Conservation (phyloP, 1,140 invertebrate species). For the Camponotus pennsylvanicus region DNA sequence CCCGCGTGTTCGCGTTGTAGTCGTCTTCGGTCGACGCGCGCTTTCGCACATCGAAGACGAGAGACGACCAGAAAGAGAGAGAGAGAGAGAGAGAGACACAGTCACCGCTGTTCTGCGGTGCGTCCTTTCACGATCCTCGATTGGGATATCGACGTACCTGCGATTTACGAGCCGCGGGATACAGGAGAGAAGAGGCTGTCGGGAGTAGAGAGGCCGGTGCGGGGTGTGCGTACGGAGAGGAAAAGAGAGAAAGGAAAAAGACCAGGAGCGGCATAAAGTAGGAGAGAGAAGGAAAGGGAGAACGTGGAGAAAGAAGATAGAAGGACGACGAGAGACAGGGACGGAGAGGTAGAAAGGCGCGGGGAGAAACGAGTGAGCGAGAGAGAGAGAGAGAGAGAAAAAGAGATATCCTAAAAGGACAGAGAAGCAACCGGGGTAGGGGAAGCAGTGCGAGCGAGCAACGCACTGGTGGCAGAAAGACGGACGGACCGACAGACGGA, state of each 20-base stretch:
- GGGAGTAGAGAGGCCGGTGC: neutral
- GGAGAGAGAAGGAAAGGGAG: neutral
- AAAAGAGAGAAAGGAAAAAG: neutral
- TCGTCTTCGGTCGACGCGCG: slow-evolving; percentile 15
- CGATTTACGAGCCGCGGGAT: slow-evolving; percentile 23
- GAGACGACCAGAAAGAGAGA: neutral
- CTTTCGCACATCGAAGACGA: slow-evolving; percentile 12
- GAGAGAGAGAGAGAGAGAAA: neutral
- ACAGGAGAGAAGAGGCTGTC: neutral
- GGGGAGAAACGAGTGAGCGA: slow-evolving; percentile 11
- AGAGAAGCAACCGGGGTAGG: slow-evolving; percentile 7
- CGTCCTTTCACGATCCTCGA: slow-evolving; percentile 12
- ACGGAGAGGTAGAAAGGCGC: neutral
- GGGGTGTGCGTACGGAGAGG: slow-evolving; percentile 12
- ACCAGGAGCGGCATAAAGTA: neutral
- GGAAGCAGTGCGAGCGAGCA: slow-evolving; percentile 59
- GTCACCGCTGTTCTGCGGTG: neutral
- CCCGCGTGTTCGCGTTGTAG: slow-evolving; percentile 13
- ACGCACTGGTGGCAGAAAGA: slow-evolving; percentile 77
- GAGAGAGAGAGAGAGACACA: neutral
- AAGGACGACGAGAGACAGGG: neutral
- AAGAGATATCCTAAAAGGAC: neutral
- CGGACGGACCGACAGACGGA: slow-evolving; percentile 66
- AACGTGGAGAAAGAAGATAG: neutral
- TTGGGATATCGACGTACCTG: slow-evolving; percentile 43